A percentile compares a stretch with the other conserved stretches of the same genome.
Evolutionary conservation across 2,888 invertebrate species (phyloP).

Genomic region (Elegia similella): DNA sequence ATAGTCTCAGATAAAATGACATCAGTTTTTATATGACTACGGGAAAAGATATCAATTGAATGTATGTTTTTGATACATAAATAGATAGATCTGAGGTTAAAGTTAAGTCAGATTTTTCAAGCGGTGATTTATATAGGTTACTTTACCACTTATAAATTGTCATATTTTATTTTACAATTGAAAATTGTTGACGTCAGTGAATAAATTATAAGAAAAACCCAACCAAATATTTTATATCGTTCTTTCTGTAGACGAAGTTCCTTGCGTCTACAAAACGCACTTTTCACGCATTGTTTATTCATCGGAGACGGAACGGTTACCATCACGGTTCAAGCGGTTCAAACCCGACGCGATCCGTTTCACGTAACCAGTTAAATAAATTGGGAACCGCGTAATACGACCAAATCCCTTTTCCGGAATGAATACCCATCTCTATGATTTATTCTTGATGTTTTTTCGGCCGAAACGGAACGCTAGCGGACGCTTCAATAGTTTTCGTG

Average conservation of each 20-base stretch:
- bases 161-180: too few species aligned
- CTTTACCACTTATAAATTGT: too few species aligned
- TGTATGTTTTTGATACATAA: too few species aligned
- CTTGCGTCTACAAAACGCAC: background rate
- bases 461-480: background rate
- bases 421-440: conserved; percentile 48
- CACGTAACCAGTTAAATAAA: conserved; percentile 43
- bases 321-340: conserved; percentile 3
- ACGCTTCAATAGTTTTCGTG: background rate
- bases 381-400: conserved; percentile 33
- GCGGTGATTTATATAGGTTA: too few species aligned
- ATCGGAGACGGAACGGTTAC: conserved; percentile 3
- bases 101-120: too few species aligned
- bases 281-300: conserved; percentile 19
- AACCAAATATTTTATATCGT: background rate
- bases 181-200: background rate
- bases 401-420: conserved; percentile 31
- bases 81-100: too few species aligned
- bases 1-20: too few species aligned
- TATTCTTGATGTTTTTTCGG: conserved; percentile 40
- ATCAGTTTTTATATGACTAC: too few species aligned
- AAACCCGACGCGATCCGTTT: conserved; percentile 12
- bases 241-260: background rate
- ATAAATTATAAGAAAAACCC: background rate
- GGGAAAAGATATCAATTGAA: too few species aligned